Evolutionary conservation across 1,140 invertebrate genomes (phyloP), one percentile per base, ranked within the genome.

Genomic region (Venturia canescens): DNA sequence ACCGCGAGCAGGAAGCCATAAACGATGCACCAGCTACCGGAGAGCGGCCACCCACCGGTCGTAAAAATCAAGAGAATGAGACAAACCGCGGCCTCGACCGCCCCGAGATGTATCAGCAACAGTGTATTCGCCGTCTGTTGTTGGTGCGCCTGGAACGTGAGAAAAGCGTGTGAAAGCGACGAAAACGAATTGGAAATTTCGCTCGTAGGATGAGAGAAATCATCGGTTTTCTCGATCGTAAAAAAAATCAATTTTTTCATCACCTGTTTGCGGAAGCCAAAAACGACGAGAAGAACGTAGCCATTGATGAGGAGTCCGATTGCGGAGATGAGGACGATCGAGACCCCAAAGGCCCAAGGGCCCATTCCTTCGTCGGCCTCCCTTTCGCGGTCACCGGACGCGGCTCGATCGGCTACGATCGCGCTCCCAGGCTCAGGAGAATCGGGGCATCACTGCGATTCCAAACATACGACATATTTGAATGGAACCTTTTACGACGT

Each of bases 51-150:
- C 80, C 89, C 85, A 83, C 90, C 88, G 67, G 88, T 93, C 84
- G 91, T 89, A 78, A 94, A 93, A 18, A 93, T 84, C 63, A 95
- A 88, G 57, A 94, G 90, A n/a, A 94, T 90, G 5, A 94, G 89
- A 80, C 95, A 95, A 29, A 96, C 92, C 16, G 95, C 89, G 6
- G 94, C 92, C 60, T 96, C 95, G 29, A 96, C 94, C 1, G 93
- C 92, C 1, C 95, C 95, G 79, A 96, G 91, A 87, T 96, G 95
- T 21, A 96, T 93, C 70, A 96, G 91, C 48, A 96, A 88, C 70
- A 96, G 91, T 79, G 94, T 95, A 83, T 95, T 96, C 11, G 95
- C 94, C 91, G 81, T 93, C 92, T 91, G 88, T 88, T 91, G 89
- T 81, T 91, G 89, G 84, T 91, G 89, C 79, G 86, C 90, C 91